These are phyloP conservation scores for Gymnarchus niloticus DNA, from an alignment of 2,113 vertebrate genomes.

Conservation along the genomic window DNA sequence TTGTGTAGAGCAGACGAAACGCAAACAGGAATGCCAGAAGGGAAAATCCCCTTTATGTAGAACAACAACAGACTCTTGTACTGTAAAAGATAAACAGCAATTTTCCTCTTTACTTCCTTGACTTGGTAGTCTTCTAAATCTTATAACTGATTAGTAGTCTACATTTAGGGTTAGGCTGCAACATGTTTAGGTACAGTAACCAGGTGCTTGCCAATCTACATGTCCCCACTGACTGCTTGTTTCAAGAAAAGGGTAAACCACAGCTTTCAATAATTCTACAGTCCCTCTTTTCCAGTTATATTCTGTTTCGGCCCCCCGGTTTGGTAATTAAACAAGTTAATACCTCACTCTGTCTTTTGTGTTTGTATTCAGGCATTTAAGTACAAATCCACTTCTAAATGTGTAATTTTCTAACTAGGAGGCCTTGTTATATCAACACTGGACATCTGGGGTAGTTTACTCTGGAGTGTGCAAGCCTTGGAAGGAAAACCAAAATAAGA, in stretches of 20 bases:
- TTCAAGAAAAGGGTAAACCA: not conserved
- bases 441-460: not conserved
- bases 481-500: not conserved
- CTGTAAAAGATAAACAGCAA: not conserved
- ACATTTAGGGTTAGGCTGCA: not conserved
- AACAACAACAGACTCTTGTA: too few species aligned
- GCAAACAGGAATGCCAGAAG: not conserved
- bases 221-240: not conserved
- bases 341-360: not conserved
- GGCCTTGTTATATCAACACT: not conserved
- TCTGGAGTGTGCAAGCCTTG: not conserved
- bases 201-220: not conserved
- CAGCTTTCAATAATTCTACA: not conserved
- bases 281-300: not conserved
- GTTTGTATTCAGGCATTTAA: not conserved
- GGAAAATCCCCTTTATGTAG: not conserved
- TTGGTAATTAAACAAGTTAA: not conserved
- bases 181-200: not conserved
- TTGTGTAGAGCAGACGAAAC: not conserved
- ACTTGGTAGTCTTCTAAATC: not conserved
- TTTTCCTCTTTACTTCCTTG: not conserved
- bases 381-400: not conserved
- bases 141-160: not conserved
- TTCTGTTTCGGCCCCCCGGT: not conserved
- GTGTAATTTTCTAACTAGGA: not conserved